These are phyloP conservation scores for Salarias fasciatus DNA, from an alignment of 2,797 vertebrate genomes.

Conservation along the genomic window DNA sequence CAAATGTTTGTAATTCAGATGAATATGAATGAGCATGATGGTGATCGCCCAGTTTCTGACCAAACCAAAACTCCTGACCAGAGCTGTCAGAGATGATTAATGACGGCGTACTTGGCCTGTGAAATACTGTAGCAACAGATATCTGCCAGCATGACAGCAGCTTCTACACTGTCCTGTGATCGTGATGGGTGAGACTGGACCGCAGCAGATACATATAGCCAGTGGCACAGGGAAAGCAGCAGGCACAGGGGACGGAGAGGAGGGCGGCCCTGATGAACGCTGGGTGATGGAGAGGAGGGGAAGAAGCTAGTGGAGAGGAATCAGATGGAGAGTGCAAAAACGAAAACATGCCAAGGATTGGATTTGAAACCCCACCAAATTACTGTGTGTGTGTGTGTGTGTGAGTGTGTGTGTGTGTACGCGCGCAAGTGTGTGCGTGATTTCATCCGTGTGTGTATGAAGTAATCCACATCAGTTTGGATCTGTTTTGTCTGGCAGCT, in stretches of 20 bases:
- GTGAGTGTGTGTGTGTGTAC: neutral
- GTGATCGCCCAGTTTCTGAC: slow-evolving; percentile 17
- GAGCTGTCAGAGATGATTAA: slow-evolving; percentile 76
- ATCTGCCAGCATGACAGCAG: slow-evolving; percentile 71
- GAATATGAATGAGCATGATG: neutral
- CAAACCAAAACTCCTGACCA: slow-evolving; percentile 19
- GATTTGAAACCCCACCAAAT: slow-evolving; percentile 4
- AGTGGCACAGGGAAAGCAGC: slow-evolving; percentile 48
- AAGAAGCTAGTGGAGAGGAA: neutral
- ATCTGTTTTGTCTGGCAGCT: slow-evolving; percentile 35
- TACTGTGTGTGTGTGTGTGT: slow-evolving; percentile 2
- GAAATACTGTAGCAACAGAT: slow-evolving; percentile 66
- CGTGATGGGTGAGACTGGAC: slow-evolving; percentile 59
- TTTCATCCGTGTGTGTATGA: slow-evolving; percentile 4
- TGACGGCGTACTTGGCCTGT: slow-evolving; percentile 58
- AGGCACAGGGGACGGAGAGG: neutral
- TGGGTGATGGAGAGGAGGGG: neutral
- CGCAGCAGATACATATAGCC: slow-evolving; percentile 52
- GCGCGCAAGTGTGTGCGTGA: neutral
- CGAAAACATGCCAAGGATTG: slow-evolving; percentile 12
- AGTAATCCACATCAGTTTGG: slow-evolving; percentile 33
- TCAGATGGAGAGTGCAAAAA: neutral
- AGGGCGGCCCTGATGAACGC: slow-evolving; percentile 8
- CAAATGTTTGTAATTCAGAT: neutral
- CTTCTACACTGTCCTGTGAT: slow-evolving; percentile 67